These are phyloP conservation scores for Tetragonisca angustula DNA, from an alignment of 2,888 invertebrate genomes.

Conservation along the genomic window DNA sequence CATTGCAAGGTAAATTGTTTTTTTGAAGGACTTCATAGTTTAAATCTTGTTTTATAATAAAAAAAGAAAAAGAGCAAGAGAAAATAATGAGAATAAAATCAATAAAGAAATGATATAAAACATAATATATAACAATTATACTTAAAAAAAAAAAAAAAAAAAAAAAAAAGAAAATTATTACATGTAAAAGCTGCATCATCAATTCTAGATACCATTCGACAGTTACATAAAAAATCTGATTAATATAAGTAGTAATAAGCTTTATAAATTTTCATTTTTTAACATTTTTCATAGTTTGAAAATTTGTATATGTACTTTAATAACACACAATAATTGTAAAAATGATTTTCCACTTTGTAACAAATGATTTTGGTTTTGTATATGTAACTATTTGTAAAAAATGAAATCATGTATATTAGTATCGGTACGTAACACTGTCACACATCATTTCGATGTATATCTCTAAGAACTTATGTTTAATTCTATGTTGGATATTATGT, in stretches of 20 bases:
- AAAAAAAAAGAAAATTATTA: conserved; percentile 24
- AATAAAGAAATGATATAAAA: not conserved
- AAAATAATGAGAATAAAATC: not conserved
- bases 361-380: conserved; percentile 16
- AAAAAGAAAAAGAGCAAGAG: not conserved
- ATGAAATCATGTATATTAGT: conserved; percentile 6
- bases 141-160: conserved; percentile 5
- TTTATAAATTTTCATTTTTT: conserved; percentile 13
- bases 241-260: conserved; percentile 27
- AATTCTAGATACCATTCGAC: conserved; percentile 51
- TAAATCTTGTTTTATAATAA: not conserved
- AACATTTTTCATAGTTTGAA: conserved; percentile 7
- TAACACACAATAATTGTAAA: conserved; percentile 18
- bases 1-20: conserved; percentile 60
- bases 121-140: conserved; percentile 17
- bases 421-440: conserved; percentile 5
- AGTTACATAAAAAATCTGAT: conserved; percentile 25
- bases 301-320: conserved; percentile 15
- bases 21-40: conserved; percentile 5
- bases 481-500: conserved; percentile 44
- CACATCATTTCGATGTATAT: conserved; percentile 22
- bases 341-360: conserved; percentile 11
- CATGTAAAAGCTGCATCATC: conserved; percentile 66
- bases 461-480: conserved; percentile 19
- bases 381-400: conserved; percentile 18